A percentile compares a stretch with the other conserved stretches of the same genome.
Conservation (phyloP, 2,113 vertebrate genomes). For the Grus americana region DNA sequence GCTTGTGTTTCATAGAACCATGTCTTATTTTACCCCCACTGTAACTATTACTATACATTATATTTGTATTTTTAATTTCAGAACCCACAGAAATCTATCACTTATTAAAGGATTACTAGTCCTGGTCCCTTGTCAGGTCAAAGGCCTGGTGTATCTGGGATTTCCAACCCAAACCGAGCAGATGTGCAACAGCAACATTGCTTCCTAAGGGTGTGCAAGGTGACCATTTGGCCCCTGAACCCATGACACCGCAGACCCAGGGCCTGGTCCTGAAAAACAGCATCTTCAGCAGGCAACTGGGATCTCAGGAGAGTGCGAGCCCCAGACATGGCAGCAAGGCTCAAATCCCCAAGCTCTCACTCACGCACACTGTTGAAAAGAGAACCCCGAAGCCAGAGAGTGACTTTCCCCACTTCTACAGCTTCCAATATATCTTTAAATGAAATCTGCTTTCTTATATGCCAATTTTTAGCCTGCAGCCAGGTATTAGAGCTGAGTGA, state of each 20-base stretch:
- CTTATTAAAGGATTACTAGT: background rate
- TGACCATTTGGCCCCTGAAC: background rate
- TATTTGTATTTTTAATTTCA: background rate
- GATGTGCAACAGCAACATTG: background rate
- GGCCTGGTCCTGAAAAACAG: background rate
- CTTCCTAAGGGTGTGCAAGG: background rate
- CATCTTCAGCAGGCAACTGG: background rate
- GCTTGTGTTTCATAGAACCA: background rate
- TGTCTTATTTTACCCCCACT: background rate
- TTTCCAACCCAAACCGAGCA: background rate
- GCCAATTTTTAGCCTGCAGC: constrained; percentile 70
- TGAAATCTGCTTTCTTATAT: constrained; percentile 58
- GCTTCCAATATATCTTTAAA: constrained; percentile 42
- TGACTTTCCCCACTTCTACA: constrained; percentile 23
- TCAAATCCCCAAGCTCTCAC: background rate
- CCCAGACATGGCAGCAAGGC: accelerated
- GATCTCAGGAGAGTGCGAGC: accelerated
- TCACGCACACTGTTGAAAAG: background rate
- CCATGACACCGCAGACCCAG: background rate
- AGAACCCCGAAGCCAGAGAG: background rate
- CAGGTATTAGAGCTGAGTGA: constrained; percentile 70
- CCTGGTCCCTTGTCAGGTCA: background rate
- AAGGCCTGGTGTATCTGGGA: background rate
- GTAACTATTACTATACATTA: background rate
- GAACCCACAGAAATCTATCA: background rate